Evolutionary conservation across 2,113 vertebrate species (phyloP).

Genomic region (Spilogale gracilis): DNA sequence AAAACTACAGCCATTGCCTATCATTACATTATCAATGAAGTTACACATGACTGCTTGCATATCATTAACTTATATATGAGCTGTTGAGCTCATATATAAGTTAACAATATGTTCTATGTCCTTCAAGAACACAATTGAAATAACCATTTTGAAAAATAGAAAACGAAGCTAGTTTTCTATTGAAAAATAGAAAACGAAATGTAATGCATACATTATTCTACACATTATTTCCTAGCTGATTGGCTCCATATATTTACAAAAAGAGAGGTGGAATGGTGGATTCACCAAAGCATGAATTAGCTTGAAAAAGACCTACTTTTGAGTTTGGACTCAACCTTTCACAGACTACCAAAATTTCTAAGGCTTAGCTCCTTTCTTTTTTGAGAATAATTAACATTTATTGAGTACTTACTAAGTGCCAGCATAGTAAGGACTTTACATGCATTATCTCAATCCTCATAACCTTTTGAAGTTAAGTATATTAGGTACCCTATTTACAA

Average conservation of each 20-base stretch:
- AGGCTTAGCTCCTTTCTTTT: neutral
- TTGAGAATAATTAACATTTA: neutral
- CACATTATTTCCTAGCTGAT: constrained; percentile 1
- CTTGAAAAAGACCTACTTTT: neutral
- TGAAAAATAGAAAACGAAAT: constrained; percentile 5
- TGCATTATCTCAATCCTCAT: neutral
- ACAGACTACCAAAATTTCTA: neutral
- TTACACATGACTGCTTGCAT: neutral
- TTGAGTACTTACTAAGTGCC: neutral
- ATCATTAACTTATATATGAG: no score
- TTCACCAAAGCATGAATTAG: neutral
- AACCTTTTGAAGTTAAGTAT: neutral
- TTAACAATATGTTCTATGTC: neutral
- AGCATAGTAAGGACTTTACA: neutral
- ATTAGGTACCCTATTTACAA: neutral
- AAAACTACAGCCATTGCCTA: neutral
- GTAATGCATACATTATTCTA: neutral
- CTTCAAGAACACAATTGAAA: neutral
- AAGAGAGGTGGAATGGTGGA: neutral
- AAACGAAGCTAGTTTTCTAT: neutral
- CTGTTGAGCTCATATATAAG: neutral
- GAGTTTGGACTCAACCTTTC: neutral
- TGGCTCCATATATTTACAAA: neutral
- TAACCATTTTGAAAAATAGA: constrained; percentile 34
- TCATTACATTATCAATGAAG: neutral